These are phyloP conservation scores for Pocillopora grandis DNA, from an alignment of 92 coral and sea anemone species.

Conservation along the genomic window DNA sequence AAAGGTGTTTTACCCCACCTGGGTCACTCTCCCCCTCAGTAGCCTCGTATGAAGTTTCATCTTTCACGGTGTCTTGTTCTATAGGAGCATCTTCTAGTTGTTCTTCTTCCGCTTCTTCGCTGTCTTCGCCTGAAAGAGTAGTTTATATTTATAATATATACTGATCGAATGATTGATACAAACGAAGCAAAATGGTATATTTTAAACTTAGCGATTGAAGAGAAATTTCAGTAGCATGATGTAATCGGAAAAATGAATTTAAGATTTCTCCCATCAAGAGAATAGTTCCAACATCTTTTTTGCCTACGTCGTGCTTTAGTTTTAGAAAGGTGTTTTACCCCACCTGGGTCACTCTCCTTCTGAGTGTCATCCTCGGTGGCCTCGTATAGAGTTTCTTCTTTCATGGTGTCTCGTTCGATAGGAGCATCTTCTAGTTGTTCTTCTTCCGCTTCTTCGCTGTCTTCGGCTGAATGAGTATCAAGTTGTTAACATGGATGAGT, in stretches of 20 bases:
- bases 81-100: background rate
- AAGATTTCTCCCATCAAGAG: too few relatives aligned
- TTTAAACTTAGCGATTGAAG: background rate
- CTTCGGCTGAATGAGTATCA: background rate
- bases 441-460: background rate
- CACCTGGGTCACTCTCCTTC: conserved; percentile 5
- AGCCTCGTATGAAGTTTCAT: background rate
- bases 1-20: background rate
- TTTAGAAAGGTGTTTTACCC: background rate
- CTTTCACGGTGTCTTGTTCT: background rate
- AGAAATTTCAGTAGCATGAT: too few relatives aligned
- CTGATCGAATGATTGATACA: background rate
- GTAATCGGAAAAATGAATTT: too few relatives aligned
- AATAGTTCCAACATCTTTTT: background rate
- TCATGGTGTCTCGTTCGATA: background rate
- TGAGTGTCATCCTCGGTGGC: background rate
- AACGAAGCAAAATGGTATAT: background rate
- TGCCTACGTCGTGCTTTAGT: background rate
- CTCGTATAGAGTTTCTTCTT: background rate
- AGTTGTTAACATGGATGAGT: background rate
- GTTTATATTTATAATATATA: background rate
- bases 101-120: background rate
- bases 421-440: background rate
- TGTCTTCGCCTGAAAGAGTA: background rate
- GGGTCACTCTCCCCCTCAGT: background rate